These are phyloP conservation scores for Drymodes brunneopygia DNA, from an alignment of 2,113 vertebrate species.

Conservation along the genomic window DNA sequence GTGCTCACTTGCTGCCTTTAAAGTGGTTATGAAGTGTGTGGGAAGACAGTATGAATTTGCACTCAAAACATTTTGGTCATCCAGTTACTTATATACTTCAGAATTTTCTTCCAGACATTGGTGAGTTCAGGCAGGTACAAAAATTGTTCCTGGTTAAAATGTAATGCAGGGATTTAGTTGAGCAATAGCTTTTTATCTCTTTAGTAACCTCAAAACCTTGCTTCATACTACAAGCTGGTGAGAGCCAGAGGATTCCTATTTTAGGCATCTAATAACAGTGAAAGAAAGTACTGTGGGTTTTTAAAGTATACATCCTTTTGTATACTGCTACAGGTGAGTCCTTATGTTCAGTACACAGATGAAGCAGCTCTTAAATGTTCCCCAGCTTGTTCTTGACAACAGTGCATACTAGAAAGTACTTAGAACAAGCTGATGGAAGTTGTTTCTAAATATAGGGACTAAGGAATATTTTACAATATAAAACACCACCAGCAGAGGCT, in stretches of 20 bases:
- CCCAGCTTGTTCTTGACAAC: neutral
- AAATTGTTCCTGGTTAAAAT: neutral
- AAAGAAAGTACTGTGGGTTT: neutral
- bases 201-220: neutral
- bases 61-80: neutral
- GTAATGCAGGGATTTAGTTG: neutral
- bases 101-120: neutral
- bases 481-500: neutral
- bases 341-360: accelerated
- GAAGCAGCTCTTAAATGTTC: neutral
- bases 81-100: accelerated
- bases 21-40: neutral
- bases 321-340: neutral
- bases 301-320: neutral
- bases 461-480: neutral
- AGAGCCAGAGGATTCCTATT: neutral
- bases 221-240: neutral
- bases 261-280: neutral
- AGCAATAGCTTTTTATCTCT: neutral
- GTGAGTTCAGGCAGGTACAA: neutral
- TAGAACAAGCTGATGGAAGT: neutral
- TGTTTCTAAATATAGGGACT: neutral
- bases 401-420: neutral
- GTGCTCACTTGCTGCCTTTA: neutral
- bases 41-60: neutral